Evolutionary conservation across 2,888 invertebrate species (phyloP), one percentile per base, ranked within the genome.

Genomic region (Caenorhabditis angaria): DNA sequence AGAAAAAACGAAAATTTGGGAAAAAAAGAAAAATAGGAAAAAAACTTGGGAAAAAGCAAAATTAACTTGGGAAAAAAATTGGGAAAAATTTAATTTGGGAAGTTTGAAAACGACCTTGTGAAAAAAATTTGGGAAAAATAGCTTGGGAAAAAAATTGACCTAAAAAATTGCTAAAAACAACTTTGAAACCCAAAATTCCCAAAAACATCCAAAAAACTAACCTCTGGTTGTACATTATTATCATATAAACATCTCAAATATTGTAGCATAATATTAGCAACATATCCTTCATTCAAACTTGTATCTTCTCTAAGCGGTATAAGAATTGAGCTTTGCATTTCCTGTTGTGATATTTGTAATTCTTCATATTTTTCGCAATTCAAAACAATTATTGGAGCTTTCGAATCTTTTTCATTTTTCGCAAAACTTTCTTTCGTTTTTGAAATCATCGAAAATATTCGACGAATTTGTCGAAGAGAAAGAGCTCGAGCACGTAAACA

Each of bases 221-320:
- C 55, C 50, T 72, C 72, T 28, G 67, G 67, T 48, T 47, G 29
- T 1, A 73, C 54, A 20, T 61, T 27, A 20, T 65, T 60, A 27
- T 73, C 73, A 54, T 61, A 65, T 3, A 73, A 62, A 0, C 62
- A 68, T 18, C 73, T 65, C 4, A 78, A 65, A 53, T 78, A 78
- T 14, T 74, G 74, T 5, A 78, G 65, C 76, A 78, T 76, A 0
- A 76, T 54, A 58, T 76, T 71, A 28, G 76, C 68, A 2, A 76
- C 60, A 51, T 76, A 78, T 20, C 61, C 61, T 35, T 67, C 61
- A 22, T 76, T 68, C 1, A 74, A 67, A 12, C 65, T 48, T 6
- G 22, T 2, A 50, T 78, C 76, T 54, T 78, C 78, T 73, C 67
- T 78, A 53, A 78, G 57, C 20, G 78, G 78, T 56, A 78, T 74